phyloP scores from a whole-genome alignment of 92 coral and sea anemone genomes.

The Desmophyllum pertusum region DNA sequence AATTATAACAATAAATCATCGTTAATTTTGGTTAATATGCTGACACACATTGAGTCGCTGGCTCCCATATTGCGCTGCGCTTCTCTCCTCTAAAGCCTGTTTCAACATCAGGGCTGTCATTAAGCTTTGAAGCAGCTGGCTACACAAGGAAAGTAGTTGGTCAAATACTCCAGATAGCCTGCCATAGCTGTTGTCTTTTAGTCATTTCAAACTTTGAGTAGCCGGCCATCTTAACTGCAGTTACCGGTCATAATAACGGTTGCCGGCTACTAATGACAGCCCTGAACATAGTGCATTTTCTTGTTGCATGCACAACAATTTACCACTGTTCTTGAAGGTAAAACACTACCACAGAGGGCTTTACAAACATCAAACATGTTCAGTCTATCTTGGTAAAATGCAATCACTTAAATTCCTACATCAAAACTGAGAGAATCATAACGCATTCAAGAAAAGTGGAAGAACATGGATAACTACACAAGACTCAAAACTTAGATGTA shows the following conservation, averaged over 20 bases:
- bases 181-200: no score
- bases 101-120: not conserved
- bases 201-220: no score
- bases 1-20: not conserved
- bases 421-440: not conserved
- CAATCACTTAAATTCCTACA: not conserved
- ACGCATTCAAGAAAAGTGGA: not conserved
- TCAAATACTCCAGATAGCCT: no score
- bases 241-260: no score
- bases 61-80: no score
- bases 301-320: not conserved
- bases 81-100: not conserved
- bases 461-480: not conserved
- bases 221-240: no score
- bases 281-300: no score
- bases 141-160: no score
- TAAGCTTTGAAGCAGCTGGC: no score
- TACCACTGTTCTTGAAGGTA: not conserved
- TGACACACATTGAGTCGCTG: not conserved
- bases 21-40: constrained; percentile 2
- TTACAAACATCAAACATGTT: not conserved
- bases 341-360: no score
- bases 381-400: not conserved
- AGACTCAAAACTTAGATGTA: not conserved
- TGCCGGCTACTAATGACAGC: not conserved